Base-by-base conservation (phyloP, 1,140 invertebrate species). In the Macrostomum lignano region DNA sequence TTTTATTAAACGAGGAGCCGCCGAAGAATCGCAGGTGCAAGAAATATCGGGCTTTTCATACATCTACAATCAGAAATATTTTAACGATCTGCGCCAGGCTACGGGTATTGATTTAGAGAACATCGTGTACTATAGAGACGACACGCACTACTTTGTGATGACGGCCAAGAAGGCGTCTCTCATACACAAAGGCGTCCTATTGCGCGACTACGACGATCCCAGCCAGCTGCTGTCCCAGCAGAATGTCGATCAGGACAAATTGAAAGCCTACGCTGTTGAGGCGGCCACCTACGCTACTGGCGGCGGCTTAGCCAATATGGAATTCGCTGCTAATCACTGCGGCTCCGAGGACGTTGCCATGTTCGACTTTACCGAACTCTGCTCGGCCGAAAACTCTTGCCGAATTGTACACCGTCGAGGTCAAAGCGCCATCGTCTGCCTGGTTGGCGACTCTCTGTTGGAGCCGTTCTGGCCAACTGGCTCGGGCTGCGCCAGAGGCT, bases 311-410 rank as follows among this genome's bases (percentile, higher is more conserved):
- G 72, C 75, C 21, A 64, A 73, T 39, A 61, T 79, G 36, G 79
- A 93, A 50, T 96, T 91, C 60, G 84, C 88, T 1, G 73, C 88
- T 0, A 96, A 96, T 62, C 82, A 93, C 58, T 88, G 86, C 51
- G 79, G 82, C 2, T 75, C 91, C 51, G 74, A 82, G 2, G 88
- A 96, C 58, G 77, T 94, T 0, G 81, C 84, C n/a, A 82, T 96
- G 69, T 98, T 98, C 58, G 88, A 98, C 57, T 96, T 98, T 51
- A 96, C 88, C 0, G 86, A 81, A 0, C 84, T 96, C 74, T 96
- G 82, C 59, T 76, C 78, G 3, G 79, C 88, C 1, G 78, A 91
- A 55, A 86, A 91, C 62, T 75, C 81, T 15, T 75, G 42, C 42
- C 62, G 74, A 35, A 67, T 81, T 10, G 44, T 77, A 1, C 70